Evolutionary conservation across 2,797 vertebrate species (phyloP), one percentile per base, ranked within the genome.

Genomic region (Enteromius argenteus): DNA sequence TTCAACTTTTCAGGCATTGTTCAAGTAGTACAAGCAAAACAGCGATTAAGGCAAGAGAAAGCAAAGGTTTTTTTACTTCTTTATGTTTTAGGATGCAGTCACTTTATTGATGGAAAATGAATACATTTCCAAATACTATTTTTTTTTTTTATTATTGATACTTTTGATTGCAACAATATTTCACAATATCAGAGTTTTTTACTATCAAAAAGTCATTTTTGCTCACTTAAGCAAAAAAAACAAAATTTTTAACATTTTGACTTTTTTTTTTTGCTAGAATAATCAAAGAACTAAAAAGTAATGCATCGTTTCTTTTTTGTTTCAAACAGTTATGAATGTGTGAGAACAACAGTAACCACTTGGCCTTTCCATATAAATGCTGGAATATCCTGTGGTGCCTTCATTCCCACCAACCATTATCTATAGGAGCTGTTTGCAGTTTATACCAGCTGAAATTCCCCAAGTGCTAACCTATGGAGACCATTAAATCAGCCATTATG

Each of bases 361-460:
- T 53, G 19, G 46, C 17, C 49, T 42, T 42, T 42, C 42, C 2
- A 30, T 19, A 46, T 30, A 32, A 75, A 39, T 58, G 73, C 51
- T 75, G 21, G 17, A 21, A 56, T 58, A 15, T 75, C 32, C 37
- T 14, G 3, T 58, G 32, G 21, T 17, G 13, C 64, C 64, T 58
- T 83, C 81, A 87, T 87, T 88, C 68, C 67, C 78, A 49, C 39
- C 42, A 80, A 49, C 76, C 68, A 72, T 80, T 76, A 60, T 79
- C 84, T 82, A 84, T 67, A 76, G 64, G 76, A 39, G 64, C 80
- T 58, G 75, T 68, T 39, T 83, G 75, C 49, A 66, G 62, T 62
- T 81, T 67, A 30, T 9, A 27, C 44, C 60, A 37, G 37, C 76
- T 73, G 73, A 42, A 42, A 62, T 56, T 75, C 51, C 5, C 53